Evolutionary conservation across 2,113 vertebrate genomes (phyloP).

Genomic region (Mus musculus): GRCm39 chr1:39064501-39065000

Average conservation of each 20-base stretch:
- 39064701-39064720: no score
- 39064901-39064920: no score
- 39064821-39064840: not conserved
- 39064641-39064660: not conserved
- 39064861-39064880: not conserved
- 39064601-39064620: not conserved
- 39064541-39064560: not conserved
- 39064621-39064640: not conserved
- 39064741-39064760: not conserved
- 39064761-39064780: not conserved
- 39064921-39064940: fast-evolving
- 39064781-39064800: not conserved
- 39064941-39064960: no score
- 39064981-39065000: not conserved
- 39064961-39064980: not conserved
- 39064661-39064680: not conserved
- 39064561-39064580: not conserved
- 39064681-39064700: not conserved
- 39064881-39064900: not conserved
- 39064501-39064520: not conserved
- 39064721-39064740: fast-evolving
- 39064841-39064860: no score
- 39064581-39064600: not conserved
- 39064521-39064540: not conserved
- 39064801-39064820: not conserved